Evolutionary conservation across 2,113 vertebrate species (phyloP).

Genomic region (Ochotona curzoniae): DNA sequence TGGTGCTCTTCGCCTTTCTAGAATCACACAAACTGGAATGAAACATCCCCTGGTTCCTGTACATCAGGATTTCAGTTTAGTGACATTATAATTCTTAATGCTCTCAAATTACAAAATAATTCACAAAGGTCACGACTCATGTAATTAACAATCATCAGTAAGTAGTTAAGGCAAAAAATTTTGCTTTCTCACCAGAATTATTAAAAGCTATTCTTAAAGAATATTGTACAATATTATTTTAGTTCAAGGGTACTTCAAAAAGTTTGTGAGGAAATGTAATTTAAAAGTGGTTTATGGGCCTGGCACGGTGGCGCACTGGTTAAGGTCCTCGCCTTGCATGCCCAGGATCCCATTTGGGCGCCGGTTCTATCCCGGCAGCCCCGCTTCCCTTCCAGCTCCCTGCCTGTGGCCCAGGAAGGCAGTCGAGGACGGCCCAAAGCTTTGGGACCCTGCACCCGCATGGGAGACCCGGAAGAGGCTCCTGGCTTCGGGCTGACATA

Average conservation of each 20-base stretch:
- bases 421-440: no score
- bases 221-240: constrained; percentile 83
- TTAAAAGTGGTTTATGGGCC: no score
- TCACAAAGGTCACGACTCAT: constrained; percentile 82
- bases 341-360: no score
- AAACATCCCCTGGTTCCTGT: neutral
- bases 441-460: no score
- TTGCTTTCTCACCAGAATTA: constrained; percentile 80
- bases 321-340: no score
- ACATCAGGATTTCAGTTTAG: constrained; percentile 81
- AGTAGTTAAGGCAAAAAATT: constrained; percentile 80
- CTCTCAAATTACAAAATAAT: constrained; percentile 73
- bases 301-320: no score
- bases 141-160: constrained; percentile 77
- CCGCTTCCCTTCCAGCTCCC: no score
- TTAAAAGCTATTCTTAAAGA: constrained; percentile 87
- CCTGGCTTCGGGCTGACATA: no score
- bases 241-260: constrained; percentile 66
- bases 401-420: no score
- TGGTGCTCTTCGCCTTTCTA: neutral
- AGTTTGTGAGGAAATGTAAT: no score
- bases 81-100: constrained; percentile 77
- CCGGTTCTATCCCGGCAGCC: no score
- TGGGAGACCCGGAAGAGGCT: no score
- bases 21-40: neutral